Evolutionary conservation across 2,888 invertebrate species (phyloP).

Genomic region (Ophioninae sp.): DNA sequence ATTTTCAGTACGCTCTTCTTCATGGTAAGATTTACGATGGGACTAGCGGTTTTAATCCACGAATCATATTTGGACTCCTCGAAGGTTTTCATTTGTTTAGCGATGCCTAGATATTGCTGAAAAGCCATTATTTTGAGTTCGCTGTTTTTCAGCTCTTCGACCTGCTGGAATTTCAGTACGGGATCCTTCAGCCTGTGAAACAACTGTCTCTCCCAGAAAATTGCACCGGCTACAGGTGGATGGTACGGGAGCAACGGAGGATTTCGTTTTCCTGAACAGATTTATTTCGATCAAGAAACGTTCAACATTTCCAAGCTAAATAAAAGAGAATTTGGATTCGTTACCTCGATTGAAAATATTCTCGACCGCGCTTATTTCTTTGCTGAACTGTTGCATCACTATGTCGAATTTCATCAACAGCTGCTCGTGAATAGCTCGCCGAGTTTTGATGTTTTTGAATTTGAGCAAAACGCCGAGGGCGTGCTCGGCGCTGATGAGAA

Average conservation of each 20-base stretch:
- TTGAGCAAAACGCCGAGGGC: slow-evolving; percentile 91
- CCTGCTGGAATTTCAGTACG: slow-evolving; percentile 89
- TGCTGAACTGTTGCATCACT: slow-evolving; percentile 91
- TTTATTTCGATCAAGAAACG: slow-evolving; percentile 11
- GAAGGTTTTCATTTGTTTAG: slow-evolving; percentile 88
- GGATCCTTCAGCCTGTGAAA: slow-evolving; percentile 91
- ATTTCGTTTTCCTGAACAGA: slow-evolving; percentile 83
- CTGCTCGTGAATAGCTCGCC: slow-evolving; percentile 87
- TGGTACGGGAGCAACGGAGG: slow-evolving; percentile 89
- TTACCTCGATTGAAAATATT: slow-evolving; percentile 85
- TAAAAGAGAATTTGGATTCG: slow-evolving; percentile 1
- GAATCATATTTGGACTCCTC: slow-evolving; percentile 88
- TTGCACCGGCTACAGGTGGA: slow-evolving; percentile 91
- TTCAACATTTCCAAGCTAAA: neutral
- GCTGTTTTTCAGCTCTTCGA: slow-evolving; percentile 87
- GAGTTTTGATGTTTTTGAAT: slow-evolving; percentile 90
- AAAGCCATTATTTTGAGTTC: slow-evolving; percentile 89
- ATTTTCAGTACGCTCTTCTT: slow-evolving; percentile 87
- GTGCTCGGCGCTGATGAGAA: slow-evolving; percentile 90
- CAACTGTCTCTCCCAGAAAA: slow-evolving; percentile 92
- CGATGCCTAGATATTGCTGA: slow-evolving; percentile 89
- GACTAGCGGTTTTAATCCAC: slow-evolving; percentile 87
- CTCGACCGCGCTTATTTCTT: slow-evolving; percentile 89
- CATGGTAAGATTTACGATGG: slow-evolving; percentile 86
- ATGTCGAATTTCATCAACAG: slow-evolving; percentile 92